Percentiles rank a stretch among this genome's conserved stretches.
Conservation (phyloP, 2,113 vertebrate genomes). For the Numenius arquata region DNA sequence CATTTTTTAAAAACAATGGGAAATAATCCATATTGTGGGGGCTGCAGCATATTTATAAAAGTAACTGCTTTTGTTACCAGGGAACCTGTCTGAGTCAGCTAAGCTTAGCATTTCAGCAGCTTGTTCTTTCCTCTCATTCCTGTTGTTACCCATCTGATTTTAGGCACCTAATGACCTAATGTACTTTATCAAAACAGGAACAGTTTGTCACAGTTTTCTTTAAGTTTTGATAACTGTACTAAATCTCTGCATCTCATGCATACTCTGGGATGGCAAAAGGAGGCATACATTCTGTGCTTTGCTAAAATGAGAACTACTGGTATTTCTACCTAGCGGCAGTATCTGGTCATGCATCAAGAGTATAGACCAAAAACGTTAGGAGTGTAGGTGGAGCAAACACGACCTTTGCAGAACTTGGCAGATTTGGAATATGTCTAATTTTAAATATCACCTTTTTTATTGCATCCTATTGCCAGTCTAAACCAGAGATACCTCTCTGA, state of each 20-base stretch:
- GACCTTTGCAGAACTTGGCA: neutral
- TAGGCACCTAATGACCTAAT: constrained; percentile 53
- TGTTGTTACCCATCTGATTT: constrained; percentile 66
- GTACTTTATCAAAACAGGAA: constrained; percentile 40
- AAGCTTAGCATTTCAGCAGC: constrained; percentile 61
- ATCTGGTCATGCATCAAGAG: neutral
- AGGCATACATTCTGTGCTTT: neutral
- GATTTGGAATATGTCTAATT: neutral
- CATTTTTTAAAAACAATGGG: constrained; percentile 40
- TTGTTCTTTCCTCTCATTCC: constrained; percentile 53
- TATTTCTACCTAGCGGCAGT: neutral
- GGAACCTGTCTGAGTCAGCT: constrained; percentile 72
- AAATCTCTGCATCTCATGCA: neutral
- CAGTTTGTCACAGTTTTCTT: neutral
- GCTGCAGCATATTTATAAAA: constrained; percentile 67
- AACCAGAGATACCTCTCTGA: neutral
- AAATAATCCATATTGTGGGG: constrained; percentile 63
- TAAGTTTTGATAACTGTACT: neutral
- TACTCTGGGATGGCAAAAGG: neutral
- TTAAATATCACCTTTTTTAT: neutral
- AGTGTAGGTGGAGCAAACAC: neutral
- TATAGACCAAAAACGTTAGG: neutral
- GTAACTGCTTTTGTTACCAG: constrained; percentile 69
- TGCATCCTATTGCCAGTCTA: neutral
- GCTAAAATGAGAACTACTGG: neutral